Percentiles rank a stretch among this genome's conserved stretches.
Evolutionary conservation across 2,113 vertebrate species (phyloP).

Genomic region (Ivindomyrus marchei): DNA sequence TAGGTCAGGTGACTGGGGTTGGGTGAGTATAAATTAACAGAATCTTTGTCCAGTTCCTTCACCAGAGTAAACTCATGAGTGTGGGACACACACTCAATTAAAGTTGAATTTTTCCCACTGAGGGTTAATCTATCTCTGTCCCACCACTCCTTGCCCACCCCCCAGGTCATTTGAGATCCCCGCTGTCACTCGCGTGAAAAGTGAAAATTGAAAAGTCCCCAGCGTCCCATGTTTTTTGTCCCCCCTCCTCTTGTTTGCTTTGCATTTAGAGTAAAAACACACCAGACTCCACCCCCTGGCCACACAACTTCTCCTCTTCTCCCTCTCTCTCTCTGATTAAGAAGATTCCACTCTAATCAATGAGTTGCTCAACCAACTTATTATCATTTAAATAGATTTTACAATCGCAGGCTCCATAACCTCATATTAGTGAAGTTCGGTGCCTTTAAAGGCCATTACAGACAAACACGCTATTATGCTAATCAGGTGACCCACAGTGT

Average conservation of each 20-base stretch:
- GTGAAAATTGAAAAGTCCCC: neutral
- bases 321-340: neutral
- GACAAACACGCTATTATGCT: neutral
- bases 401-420: neutral
- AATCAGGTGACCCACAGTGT: neutral
- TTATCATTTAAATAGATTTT: constrained; percentile 25
- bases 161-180: neutral
- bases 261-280: neutral
- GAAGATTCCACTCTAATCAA: constrained; percentile 17
- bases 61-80: neutral
- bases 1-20: neutral
- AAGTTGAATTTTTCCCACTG: neutral
- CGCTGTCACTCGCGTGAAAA: neutral
- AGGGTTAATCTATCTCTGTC: neutral
- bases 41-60: neutral
- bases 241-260: neutral
- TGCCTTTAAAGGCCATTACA: constrained; percentile 1
- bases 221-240: neutral
- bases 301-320: neutral
- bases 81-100: neutral
- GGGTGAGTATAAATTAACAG: neutral
- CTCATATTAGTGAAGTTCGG: neutral
- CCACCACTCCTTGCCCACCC: neutral
- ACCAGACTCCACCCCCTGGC: neutral
- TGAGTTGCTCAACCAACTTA: neutral